Evolutionary conservation across 2,888 invertebrate species (phyloP).

Genomic region (Megalurothrips usitatus): DNA sequence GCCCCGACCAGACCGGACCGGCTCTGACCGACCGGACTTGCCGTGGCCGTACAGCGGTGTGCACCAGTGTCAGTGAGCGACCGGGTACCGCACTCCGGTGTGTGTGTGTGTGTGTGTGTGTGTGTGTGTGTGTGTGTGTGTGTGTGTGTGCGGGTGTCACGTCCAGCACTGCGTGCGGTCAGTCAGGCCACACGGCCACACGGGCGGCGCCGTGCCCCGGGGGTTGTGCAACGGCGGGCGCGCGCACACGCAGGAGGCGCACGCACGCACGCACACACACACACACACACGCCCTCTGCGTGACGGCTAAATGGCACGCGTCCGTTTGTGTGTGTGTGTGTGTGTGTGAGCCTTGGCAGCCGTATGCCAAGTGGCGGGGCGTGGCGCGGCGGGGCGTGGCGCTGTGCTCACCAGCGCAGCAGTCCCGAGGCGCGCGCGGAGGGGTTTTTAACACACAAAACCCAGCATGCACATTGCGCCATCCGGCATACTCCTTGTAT

Average conservation of each 20-base stretch:
- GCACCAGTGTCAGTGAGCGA: too few species aligned
- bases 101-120: background rate
- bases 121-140: background rate
- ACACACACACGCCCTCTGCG: background rate
- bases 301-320: background rate
- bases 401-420: too few species aligned
- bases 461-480: too few species aligned
- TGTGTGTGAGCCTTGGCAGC: background rate
- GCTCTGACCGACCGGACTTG: too few species aligned
- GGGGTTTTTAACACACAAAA: too few species aligned
- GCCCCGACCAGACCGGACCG: background rate
- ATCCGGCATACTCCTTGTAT: too few species aligned
- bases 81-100: background rate
- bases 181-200: too few species aligned
- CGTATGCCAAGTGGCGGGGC: too few species aligned
- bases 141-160: background rate
- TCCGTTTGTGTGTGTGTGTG: background rate
- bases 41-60: background rate
- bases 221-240: background rate
- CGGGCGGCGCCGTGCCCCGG: too few species aligned
- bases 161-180: too few species aligned
- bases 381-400: too few species aligned
- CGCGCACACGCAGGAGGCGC: background rate
- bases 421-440: too few species aligned
- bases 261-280: background rate